Base-by-base conservation (phyloP, 92 coral and sea anemone species). In the Phenganax marumi region DNA sequence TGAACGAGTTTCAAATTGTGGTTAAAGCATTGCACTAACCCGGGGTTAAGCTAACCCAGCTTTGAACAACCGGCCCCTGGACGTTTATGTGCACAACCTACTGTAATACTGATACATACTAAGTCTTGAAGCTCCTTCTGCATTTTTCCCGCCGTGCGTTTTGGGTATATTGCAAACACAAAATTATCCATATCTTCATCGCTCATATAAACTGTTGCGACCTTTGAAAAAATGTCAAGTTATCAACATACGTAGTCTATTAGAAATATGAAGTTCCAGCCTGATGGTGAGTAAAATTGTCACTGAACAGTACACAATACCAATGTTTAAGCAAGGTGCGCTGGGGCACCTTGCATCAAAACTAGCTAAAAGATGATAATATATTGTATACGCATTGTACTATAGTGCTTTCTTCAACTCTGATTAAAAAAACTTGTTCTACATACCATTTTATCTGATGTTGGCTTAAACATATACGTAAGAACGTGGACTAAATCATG, bases 121-220 rank as follows among this genome's bases (percentile, higher is more conserved):
- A 95, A 80, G 77, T 95, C 98, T 77, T 91, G 91, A 71, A 95
- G 88, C 81, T 95, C 98, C 78, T 92, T 95, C 79, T 95, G 98
- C 92, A 92, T 91, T 61, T 91, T 95, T 17, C 88, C 86, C 60
- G 91, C 98, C 33, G 97, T 95, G 76, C 91, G 91, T 83, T 95
- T 95, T 26, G 98, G 98, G 58, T 90, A 88, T 23, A 95, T 86
- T 57, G 97, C 97, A 92, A 95, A 87, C 50, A 95, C 98, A 85
- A 95, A 95, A 86, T 95, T 95, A 74, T 95, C 98, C 98, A 95
- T 95, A 79, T 95, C 98, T 50, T 95, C 98, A 19, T 95, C 98
- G 54, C 91, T 92, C 98, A 95, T 95, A 52, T 92, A 97, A 33
- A 95, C 96, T 65, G 98, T 95, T 12, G 93, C 91, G 12, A 97